These are phyloP conservation scores for Hermaeophaga mercurialis DNA, from an alignment of 2,888 invertebrate species.

Conservation along the genomic window DNA sequence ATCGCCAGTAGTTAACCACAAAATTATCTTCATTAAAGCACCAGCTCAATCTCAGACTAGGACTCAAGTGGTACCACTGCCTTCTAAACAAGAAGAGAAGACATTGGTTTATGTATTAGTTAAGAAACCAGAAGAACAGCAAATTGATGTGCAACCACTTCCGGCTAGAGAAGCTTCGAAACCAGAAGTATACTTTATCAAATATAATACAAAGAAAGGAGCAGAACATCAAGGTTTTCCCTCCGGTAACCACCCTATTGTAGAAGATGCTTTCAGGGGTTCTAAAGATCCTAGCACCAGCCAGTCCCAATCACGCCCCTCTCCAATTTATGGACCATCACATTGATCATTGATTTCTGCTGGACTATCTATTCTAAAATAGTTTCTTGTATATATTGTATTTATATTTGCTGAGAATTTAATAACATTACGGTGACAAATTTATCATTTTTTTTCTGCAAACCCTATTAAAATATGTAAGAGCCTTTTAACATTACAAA, in stretches of 20 bases:
- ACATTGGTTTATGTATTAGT: constrained; percentile 87
- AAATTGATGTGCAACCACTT: constrained; percentile 79
- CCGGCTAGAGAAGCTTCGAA: constrained; percentile 84
- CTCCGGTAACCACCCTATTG: not conserved
- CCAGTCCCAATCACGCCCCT: not conserved
- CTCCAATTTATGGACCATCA: not conserved
- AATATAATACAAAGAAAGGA: constrained; percentile 69
- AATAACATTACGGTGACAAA: constrained; percentile 12
- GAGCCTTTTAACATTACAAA: not conserved
- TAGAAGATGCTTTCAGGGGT: not conserved
- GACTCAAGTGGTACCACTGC: constrained; percentile 45
- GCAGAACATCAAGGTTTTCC: constrained; percentile 16
- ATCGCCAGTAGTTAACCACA: constrained; percentile 4
- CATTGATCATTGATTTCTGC: not conserved
- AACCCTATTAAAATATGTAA: not conserved
- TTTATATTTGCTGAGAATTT: not conserved
- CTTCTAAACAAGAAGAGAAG: constrained; percentile 80
- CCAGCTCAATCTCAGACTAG: not conserved
- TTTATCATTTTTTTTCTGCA: not conserved
- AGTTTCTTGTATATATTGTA: not conserved
- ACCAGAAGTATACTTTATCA: constrained; percentile 90
- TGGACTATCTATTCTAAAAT: not conserved
- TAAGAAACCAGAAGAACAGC: constrained; percentile 85
- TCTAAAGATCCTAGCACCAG: not conserved
- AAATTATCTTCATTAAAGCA: constrained; percentile 14